Percentiles rank a stretch among this genome's conserved stretches.
Evolutionary conservation across 2,113 vertebrate genomes (phyloP).

Genomic region (Orthonyx spaldingii): DNA sequence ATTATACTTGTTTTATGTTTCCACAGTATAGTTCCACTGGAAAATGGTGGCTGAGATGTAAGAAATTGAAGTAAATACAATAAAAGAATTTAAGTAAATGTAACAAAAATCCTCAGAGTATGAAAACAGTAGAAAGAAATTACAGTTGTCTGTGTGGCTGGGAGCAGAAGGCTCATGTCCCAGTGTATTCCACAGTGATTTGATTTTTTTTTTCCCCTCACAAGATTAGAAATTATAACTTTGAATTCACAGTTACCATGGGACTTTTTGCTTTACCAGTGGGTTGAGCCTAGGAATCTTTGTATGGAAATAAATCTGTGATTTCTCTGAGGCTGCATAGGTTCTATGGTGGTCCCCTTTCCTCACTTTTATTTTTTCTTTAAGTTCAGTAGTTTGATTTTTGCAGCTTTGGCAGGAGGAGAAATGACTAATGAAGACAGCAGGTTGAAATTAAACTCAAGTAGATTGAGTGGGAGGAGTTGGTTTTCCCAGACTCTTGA

Average conservation of each 20-base stretch:
- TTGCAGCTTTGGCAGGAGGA: neutral
- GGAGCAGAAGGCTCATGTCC: neutral
- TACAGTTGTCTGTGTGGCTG: neutral
- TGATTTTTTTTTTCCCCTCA: neutral
- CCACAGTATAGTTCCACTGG: neutral
- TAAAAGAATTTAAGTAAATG: neutral
- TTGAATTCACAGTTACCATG: neutral
- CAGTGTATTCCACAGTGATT: neutral
- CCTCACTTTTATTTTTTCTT: neutral
- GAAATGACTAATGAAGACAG: neutral
- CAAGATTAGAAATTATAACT: neutral
- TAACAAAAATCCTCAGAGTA: neutral
- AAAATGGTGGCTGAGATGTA: neutral
- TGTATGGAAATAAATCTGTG: neutral
- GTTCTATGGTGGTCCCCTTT: neutral
- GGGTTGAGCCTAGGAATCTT: neutral
- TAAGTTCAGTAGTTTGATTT: neutral
- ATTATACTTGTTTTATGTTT: neutral
- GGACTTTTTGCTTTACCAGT: neutral
- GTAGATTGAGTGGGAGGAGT: neutral
- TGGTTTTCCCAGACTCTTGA: neutral
- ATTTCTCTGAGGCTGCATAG: neutral
- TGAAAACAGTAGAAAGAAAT: neutral
- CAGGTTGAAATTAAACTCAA: neutral
- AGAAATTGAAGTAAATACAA: neutral